phyloP scores from a whole-genome alignment of 2,888 invertebrate species.

The Ryuthela nishihirai region DNA sequence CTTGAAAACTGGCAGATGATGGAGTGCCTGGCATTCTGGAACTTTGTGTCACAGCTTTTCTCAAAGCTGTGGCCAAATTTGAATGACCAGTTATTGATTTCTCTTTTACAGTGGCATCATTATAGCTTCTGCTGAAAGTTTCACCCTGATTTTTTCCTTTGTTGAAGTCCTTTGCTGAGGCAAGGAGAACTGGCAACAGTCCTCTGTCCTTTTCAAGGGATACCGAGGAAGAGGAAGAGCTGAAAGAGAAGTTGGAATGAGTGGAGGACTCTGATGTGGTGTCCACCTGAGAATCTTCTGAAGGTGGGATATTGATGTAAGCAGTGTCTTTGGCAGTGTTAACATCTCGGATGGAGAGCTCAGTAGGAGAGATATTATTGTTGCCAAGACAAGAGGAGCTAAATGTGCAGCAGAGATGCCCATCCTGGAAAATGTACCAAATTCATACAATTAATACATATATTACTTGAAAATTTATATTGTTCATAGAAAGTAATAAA shows the following conservation, averaged over 20 bases:
- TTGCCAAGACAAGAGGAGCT: slow-evolving; percentile 16
- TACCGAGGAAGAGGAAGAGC: slow-evolving; percentile 9
- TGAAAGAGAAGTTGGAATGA: slow-evolving; percentile 19
- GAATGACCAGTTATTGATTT: slow-evolving; percentile 12
- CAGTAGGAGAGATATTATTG: slow-evolving; percentile 10
- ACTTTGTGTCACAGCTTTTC: slow-evolving; percentile 28
- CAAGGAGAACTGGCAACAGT: slow-evolving; percentile 18
- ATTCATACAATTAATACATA: not conserved
- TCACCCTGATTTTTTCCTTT: slow-evolving; percentile 7
- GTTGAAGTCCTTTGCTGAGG: slow-evolving; percentile 24
- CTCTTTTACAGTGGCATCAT: slow-evolving; percentile 9
- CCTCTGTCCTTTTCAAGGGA: slow-evolving; percentile 10
- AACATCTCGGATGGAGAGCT: slow-evolving; percentile 12
- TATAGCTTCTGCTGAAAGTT: slow-evolving; percentile 7
- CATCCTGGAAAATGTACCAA: slow-evolving; percentile 25
- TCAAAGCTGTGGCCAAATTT: slow-evolving; percentile 15
- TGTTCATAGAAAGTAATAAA: not conserved
- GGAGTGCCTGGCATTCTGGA: slow-evolving; percentile 20
- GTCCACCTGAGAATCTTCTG: slow-evolving; percentile 17
- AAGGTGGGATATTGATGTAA: slow-evolving; percentile 1
- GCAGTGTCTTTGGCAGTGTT: slow-evolving; percentile 14
- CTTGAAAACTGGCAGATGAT: slow-evolving; percentile 8
- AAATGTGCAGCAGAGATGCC: slow-evolving; percentile 35
- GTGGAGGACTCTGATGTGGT: slow-evolving; percentile 1
- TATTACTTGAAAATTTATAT: not conserved